Base-by-base conservation (phyloP, 2,888 invertebrate species). In the Molanna angustata region DNA sequence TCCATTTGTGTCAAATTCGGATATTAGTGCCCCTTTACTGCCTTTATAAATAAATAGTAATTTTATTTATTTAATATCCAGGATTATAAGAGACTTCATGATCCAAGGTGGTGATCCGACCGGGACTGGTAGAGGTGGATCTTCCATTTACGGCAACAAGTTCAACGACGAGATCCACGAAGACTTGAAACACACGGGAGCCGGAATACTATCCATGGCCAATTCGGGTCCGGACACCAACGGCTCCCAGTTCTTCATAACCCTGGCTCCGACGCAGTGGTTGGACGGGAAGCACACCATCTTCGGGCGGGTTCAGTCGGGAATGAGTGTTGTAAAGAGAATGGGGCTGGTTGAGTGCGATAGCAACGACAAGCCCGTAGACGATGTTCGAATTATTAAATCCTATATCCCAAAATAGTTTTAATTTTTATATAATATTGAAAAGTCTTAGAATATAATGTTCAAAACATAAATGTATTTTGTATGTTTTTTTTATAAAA, bases 231-330 rank as follows among this genome's bases (percentile, higher is more conserved):
- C 96, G 0, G 85, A 98, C 66, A 88, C 93, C 4, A 99, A 99
- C 70, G 97, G 97, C 2, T 96, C 95, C 21, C 99, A 99, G 69
- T 99, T 99, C 76, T 99, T 98, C 64, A 92, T 99, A 42, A 96
- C 97, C 0, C 72, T 99, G 55, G 95, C 90, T 0, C 96, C 98
- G 1, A 94, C 96, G 0, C 96, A 97, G 64, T 98, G 98, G 95
- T 76, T 99, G 31, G 98, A 99, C 76, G 91, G 94, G 9, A 97
- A 97, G 69, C 98, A 99, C 71, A 83, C 96, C 2, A 95, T 99
- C 66, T 99, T 99, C 74, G 99, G 92, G 62, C 80, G 97, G 60
- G 80, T 97, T 4, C 80, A 86, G 64, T 79, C 83, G 49, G 97
- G 97, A 1, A 94, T 97, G 91, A 79, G 84, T 60, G 91, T 93